Base-by-base conservation (phyloP, 2,113 vertebrate genomes). In the Hemicordylus capensis region DNA sequence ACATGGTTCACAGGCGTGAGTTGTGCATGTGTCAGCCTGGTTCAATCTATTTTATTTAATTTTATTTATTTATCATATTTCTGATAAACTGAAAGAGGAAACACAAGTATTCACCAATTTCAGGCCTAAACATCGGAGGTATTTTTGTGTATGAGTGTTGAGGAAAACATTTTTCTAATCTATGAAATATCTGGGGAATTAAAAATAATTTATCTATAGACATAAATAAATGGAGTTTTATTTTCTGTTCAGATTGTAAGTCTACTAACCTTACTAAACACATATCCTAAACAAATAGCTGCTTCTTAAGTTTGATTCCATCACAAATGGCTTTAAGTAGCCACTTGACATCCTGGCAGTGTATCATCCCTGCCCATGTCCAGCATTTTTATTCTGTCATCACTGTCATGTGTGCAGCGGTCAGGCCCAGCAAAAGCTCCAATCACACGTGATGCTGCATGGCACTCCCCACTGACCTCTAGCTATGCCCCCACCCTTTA, bases 71-170 rank as follows among this genome's bases (percentile, higher is more conserved):
- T n/a, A n/a, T n/a, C n/a, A n/a, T n/a, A n/a, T n/a, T n/a, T n/a
- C n/a, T n/a, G n/a, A n/a, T n/a, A n/a, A n/a, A 82, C 2, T 89
- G 44, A 84, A 42, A 90, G 73, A 85, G n/a, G 80, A 51, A 90
- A 11, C 8, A 4, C 6, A 90, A 17, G 1, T 3, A 54, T 28
- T 88, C 3, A 37, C 54, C 26, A 81, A 2, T 72, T 90, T 90
- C 83, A 85, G 58, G 83, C 79, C 91, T 91, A 58, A 61, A 31
- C 78, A 77, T n/a, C 9, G 73, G 42, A 28, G 76, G 3, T 84
- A 5, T 82, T 85, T 92, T 0, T 87, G 80, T 26, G 88, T 2
- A 83, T 12, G 42, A 85, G 10, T 90, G 74, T 15, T 39, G 5
- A 26, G 3, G 11, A 63, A 84, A 90, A 74, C n/a, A n/a, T n/a